Base-by-base conservation (phyloP, 2,113 vertebrate species). In the Macheiramphus alcinus region DNA sequence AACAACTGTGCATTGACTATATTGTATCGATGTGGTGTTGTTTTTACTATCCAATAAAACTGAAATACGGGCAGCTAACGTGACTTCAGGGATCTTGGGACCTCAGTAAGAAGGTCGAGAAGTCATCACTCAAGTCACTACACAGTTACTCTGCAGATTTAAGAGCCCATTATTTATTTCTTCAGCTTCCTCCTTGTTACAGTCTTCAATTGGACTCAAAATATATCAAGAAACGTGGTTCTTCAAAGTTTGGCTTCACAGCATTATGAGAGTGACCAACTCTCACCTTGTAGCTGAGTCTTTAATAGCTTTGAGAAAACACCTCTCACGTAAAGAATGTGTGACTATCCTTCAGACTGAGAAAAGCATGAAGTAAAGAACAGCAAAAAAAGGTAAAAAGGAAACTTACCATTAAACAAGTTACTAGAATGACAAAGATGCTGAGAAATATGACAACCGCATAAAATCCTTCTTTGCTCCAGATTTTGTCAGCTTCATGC, bases 391-490 rank as follows among this genome's bases (percentile, higher is more conserved):
- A 92, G 2, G 67, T 53, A 94, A 95, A 98, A 97, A 93, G 83
- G 48, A 83, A 86, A 98, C 98, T 98, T 99, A 99, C 99, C 99
- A 99, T 99, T 97, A 99, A 98, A 96, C 99, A 99, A 83, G 99
- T 99, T 96, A 99, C 98, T 92, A 99, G 97, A 90, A 99, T 99
- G 95, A 99, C 97, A 95, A 99, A 99, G 98, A 99, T 98, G 96
- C 99, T 99, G 99, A 99, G 99, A 96, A 99, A 99, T 97, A 99
- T 99, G 97, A 99, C 97, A 95, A 99, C 98, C 1, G 98, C 98
- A 88, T 99, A 99, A 93, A 99, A 99, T 70, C 99, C 98, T 94
- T 99, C 99, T 87, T 98, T 98, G 98, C 98, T 99, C 99, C 99
- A 99, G 87, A 99, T 98, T 90, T 98, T 99, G 83, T 99, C 99